Conservation (phyloP, 1,140 invertebrate species). For the Mylabris phalerata region DNA sequence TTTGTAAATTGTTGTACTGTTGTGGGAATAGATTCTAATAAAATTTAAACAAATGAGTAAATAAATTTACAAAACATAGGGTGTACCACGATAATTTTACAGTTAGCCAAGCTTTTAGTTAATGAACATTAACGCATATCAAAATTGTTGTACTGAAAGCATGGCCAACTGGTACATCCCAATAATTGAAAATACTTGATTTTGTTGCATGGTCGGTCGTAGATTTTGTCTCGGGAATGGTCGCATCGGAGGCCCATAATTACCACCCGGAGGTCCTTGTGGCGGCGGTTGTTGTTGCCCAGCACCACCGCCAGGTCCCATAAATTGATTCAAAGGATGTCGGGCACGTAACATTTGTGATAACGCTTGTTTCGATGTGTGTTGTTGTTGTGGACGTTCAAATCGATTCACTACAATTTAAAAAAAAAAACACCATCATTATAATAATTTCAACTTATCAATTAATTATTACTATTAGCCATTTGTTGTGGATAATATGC, state of each 20-base stretch:
- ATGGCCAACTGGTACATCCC: no score
- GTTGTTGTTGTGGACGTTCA: constrained; percentile 58
- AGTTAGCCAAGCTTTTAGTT: no score
- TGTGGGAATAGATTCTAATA: constrained; percentile 38
- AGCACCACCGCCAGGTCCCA: constrained; percentile 25
- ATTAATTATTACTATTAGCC: constrained; percentile 18
- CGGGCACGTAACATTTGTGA: constrained; percentile 75
- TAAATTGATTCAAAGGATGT: constrained; percentile 45
- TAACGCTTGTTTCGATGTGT: constrained; percentile 77
- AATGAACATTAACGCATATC: no score
- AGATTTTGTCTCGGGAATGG: constrained; percentile 35
- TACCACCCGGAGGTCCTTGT: constrained; percentile 24
- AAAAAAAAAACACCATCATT: background rate
- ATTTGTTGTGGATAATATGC: constrained; percentile 48
- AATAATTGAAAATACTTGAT: constrained; percentile 31
- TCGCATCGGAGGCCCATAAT: constrained; percentile 33
- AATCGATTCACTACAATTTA: constrained; percentile 51
- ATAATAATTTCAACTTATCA: no score
- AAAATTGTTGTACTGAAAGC: no score
- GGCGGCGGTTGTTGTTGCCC: constrained; percentile 21
- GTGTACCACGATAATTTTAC: no score
- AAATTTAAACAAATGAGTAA: no score
- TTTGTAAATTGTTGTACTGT: constrained; percentile 37
- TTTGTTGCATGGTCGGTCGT: constrained; percentile 40
- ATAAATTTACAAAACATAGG: no score